phyloP scores from a whole-genome alignment of 2,888 invertebrate genomes.

The Platycheirus albimanus region DNA sequence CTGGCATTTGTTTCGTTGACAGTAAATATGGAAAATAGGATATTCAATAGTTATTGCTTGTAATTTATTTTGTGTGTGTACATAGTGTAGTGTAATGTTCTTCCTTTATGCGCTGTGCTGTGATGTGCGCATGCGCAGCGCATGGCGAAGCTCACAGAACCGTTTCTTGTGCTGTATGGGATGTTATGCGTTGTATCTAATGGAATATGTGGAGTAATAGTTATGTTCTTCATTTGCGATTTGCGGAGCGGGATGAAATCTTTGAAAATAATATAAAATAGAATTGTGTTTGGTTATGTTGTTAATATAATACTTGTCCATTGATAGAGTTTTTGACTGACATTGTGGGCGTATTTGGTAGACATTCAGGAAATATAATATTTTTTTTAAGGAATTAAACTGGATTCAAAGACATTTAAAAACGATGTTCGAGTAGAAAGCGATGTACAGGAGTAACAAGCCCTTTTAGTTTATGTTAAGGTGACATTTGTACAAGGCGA shows the following conservation, averaged over 20 bases:
- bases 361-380: slow-evolving; percentile 26
- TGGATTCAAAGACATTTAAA: slow-evolving; percentile 17
- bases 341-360: slow-evolving; percentile 43
- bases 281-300: slow-evolving; percentile 11
- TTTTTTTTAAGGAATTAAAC: slow-evolving; percentile 2
- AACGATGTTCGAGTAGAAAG: background rate
- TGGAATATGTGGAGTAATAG: slow-evolving; percentile 28
- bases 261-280: slow-evolving; percentile 22
- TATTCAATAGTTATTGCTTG: slow-evolving; percentile 70
- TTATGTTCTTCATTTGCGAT: slow-evolving; percentile 6
- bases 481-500: too few species aligned
- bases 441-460: too few species aligned
- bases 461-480: too few species aligned
- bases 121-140: slow-evolving; percentile 65
- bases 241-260: slow-evolving; percentile 22
- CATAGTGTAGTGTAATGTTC: slow-evolving; percentile 46
- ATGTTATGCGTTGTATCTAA: slow-evolving; percentile 13
- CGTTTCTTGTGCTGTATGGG: background rate
- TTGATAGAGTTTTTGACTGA: slow-evolving; percentile 45
- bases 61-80: slow-evolving; percentile 64
- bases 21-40: slow-evolving; percentile 82
- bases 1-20: slow-evolving; percentile 83
- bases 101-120: slow-evolving; percentile 51
- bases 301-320: slow-evolving; percentile 52
- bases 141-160: slow-evolving; percentile 1